Percentiles rank a stretch among this genome's conserved stretches.
These are phyloP conservation scores for Heterohyrax brucei DNA, from an alignment of 2,797 vertebrate genomes.

Conservation along the genomic window DNA sequence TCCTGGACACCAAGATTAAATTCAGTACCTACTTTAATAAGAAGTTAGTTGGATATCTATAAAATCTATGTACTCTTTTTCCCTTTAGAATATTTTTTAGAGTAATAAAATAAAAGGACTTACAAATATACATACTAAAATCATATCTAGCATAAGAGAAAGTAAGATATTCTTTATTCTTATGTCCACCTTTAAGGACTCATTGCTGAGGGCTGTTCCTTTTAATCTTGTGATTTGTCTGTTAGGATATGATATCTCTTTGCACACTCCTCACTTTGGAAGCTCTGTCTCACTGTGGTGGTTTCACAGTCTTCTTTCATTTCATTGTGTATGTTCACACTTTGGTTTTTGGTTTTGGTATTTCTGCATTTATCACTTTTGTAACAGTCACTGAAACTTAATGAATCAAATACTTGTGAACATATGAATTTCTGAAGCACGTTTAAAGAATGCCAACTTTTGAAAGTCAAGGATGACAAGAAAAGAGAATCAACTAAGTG, in stretches of 20 bases:
- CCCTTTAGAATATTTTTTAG: neutral
- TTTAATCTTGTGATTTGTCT: neutral
- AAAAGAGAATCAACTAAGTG: constrained; percentile 74
- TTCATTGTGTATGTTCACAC: constrained; percentile 5
- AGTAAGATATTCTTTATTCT: neutral
- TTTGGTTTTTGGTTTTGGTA: constrained; percentile 49
- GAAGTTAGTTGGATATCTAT: neutral
- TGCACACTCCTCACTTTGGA: neutral
- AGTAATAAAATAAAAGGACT: neutral
- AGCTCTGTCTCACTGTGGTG: constrained; percentile 1
- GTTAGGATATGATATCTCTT: neutral
- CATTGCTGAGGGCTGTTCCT: neutral
- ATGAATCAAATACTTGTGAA: constrained; percentile 64
- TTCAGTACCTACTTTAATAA: neutral
- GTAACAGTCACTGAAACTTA: constrained; percentile 74
- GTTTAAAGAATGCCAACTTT: constrained; percentile 67
- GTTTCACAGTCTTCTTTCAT: constrained; percentile 51
- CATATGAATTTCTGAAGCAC: constrained; percentile 68
- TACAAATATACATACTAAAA: constrained; percentile 19
- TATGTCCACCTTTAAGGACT: neutral
- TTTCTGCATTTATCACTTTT: constrained; percentile 73
- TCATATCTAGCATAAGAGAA: neutral
- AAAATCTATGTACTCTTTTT: neutral
- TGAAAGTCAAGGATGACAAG: constrained; percentile 83
- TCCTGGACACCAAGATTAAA: neutral